Base-by-base conservation (phyloP, 1,140 invertebrate genomes). In the Phocides pigmalion region DNA sequence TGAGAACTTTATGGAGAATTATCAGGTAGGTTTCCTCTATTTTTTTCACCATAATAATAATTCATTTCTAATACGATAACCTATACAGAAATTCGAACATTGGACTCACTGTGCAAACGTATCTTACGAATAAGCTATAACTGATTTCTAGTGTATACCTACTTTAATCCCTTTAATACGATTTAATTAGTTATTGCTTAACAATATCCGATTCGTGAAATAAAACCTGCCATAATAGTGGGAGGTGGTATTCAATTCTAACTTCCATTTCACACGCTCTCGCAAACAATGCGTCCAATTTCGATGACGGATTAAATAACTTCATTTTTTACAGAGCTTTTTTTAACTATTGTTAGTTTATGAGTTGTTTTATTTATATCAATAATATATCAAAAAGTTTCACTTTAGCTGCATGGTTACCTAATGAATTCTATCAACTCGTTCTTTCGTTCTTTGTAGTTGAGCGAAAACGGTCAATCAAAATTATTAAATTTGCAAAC, bases 181-280 rank as follows among this genome's bases (percentile, higher is more conserved):
- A 58, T 17, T 58, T 44, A 44, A 44, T 39, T 53, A 66, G 42
- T 35, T 25, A 62, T 71, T 68, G 44, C 54, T 62, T 59, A 70
- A 66, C 62, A 58, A 19, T 32, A 53, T 47, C 39, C 67, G 56
- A 71, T 62, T 69, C 64, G 66, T 73, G 64, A 76, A 74, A 73
- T 70, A 71, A 67, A 44, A 22, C 44, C 47, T 35, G 72, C 63
- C 65, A 69, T 71, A 70, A 58, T 59, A 58, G 16, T 19, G 9
- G 42, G 16, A 42, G 37, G 42, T 35, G 42, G 61, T 54, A 32
- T 81, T 63, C 70, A 76, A 81, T 79, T 64, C 63, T 35, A 64
- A 54, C 54, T 72, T 62, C 64, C 58, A 75, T 81, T 85, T 82
- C 76, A 79, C 79, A 82, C 79, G 74, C 58, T 76, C 66, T 66